Percentiles rank a stretch among this genome's conserved stretches.
Evolutionary conservation across 2,888 invertebrate species (phyloP).

Genomic region (Epicampocera succincta): DNA sequence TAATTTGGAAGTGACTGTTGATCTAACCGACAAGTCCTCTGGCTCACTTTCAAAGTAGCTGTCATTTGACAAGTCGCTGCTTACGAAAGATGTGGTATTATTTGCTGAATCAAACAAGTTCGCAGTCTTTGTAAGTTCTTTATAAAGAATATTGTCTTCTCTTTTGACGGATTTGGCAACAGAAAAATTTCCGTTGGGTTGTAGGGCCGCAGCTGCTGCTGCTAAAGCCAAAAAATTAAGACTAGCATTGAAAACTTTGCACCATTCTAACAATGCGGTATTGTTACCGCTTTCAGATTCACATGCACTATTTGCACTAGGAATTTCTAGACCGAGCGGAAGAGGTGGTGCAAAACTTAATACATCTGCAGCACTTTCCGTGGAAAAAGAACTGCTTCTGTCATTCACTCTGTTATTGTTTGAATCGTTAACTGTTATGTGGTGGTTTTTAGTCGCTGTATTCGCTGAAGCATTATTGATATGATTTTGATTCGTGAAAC

Average conservation of each 20-base stretch:
- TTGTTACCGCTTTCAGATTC: slow-evolving; percentile 72
- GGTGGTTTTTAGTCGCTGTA: slow-evolving; percentile 32
- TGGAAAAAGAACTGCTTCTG: slow-evolving; percentile 41
- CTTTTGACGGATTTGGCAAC: slow-evolving; percentile 77
- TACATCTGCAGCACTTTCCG: slow-evolving; percentile 22
- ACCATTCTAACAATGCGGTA: slow-evolving; percentile 87
- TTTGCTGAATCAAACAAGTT: slow-evolving; percentile 36
- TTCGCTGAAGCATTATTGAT: slow-evolving; percentile 32
- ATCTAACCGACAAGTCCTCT: slow-evolving; percentile 79
- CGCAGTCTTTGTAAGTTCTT: slow-evolving; percentile 84
- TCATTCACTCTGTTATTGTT: slow-evolving; percentile 73
- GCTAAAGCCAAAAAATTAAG: slow-evolving; percentile 76
- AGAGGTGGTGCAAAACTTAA: slow-evolving; percentile 48
- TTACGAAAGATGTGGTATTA: slow-evolving; percentile 73
- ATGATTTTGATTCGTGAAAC: slow-evolving; percentile 26
- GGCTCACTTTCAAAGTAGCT: slow-evolving; percentile 79
- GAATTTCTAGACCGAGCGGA: slow-evolving; percentile 68
- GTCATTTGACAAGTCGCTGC: slow-evolving; percentile 76
- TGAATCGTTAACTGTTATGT: slow-evolving; percentile 71
- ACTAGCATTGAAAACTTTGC: slow-evolving; percentile 86
- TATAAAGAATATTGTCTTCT: slow-evolving; percentile 85
- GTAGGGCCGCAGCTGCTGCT: slow-evolving; percentile 75
- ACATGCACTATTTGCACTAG: slow-evolving; percentile 67
- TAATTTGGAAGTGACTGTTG: slow-evolving; percentile 74
- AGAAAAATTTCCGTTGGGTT: slow-evolving; percentile 57